Evolutionary conservation across 2,888 invertebrate genomes (phyloP), one percentile per base, ranked within the genome.

Genomic region (Linnaemya vulpina): DNA sequence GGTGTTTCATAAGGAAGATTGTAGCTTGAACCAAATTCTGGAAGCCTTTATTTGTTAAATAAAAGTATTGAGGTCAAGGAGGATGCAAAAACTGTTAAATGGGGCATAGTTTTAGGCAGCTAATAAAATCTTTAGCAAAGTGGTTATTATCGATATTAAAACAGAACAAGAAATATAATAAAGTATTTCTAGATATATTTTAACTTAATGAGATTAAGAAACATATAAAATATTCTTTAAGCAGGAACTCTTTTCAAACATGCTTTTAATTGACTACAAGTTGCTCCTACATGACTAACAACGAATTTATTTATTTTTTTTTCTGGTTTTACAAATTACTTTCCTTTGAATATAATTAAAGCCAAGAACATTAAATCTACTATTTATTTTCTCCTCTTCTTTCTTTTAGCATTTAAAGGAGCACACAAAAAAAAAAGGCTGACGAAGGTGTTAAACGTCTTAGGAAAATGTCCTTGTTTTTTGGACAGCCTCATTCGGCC

Each of bases 401-500:
- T 20, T n/a, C n/a, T n/a, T n/a, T n/a, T n/a, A n/a, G n/a, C n/a
- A n/a, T n/a, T n/a, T n/a, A n/a, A n/a, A n/a, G n/a, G n/a, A n/a
- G n/a, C n/a, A n/a, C n/a, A n/a, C n/a, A n/a, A n/a, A n/a, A n/a
- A 17, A 25, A 46, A 67, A 11, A 25, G 15, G 13, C 8, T 22
- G 30, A 11, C 35, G 40, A 2, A 51, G 25, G 15, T 46, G 8
- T 30, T 22, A 51, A 49, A 0, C 20, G 1, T 30, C 4, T n/a
- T 7, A 10, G 0, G 35, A 68, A 68, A 46, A 85, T 86, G 87
- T 73, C 80, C 1, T 68, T 86, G 15, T 86, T 84, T 60, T 87
- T 87, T 75, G 86, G 86, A 25, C 87, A 86, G 43, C 80, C 81
- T 53, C 82, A 86, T 60, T 79, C 85, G 7, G 53, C 68, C 55